A percentile compares a stretch with the other conserved stretches of the same genome.
These are phyloP conservation scores for Masticophis lateralis DNA, from an alignment of 2,797 vertebrate genomes.

Conservation along the genomic window DNA sequence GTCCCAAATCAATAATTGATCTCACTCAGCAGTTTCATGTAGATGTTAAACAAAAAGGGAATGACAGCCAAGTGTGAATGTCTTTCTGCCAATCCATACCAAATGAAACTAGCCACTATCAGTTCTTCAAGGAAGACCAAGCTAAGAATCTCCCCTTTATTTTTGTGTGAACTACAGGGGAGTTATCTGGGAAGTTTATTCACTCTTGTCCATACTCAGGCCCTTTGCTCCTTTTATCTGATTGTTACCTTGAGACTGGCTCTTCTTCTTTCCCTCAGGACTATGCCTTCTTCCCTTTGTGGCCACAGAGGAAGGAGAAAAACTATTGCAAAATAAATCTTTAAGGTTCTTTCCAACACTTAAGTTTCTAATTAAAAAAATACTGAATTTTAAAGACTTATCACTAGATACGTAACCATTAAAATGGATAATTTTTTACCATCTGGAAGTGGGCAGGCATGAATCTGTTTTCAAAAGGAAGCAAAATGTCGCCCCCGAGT, in stretches of 20 bases:
- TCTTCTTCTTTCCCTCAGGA: neutral
- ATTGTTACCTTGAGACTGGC: neutral
- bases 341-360: neutral
- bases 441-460: neutral
- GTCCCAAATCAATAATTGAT: neutral
- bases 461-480: neutral
- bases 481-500: neutral
- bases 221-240: neutral
- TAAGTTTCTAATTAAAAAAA: neutral
- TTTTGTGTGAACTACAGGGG: neutral
- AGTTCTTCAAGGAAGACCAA: neutral
- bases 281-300: neutral
- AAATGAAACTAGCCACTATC: neutral
- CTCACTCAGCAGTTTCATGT: neutral
- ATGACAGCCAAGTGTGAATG: neutral
- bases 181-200: neutral
- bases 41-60: neutral
- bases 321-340: neutral
- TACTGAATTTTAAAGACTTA: neutral
- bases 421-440: neutral
- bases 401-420: neutral
- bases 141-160: neutral
- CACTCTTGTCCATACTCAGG: neutral
- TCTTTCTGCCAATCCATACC: neutral
- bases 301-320: neutral